Percentiles rank a stretch among this genome's conserved stretches.
Evolutionary conservation across 2,113 vertebrate genomes (phyloP).

Genomic region (Cyanoramphus novaezelandiae): DNA sequence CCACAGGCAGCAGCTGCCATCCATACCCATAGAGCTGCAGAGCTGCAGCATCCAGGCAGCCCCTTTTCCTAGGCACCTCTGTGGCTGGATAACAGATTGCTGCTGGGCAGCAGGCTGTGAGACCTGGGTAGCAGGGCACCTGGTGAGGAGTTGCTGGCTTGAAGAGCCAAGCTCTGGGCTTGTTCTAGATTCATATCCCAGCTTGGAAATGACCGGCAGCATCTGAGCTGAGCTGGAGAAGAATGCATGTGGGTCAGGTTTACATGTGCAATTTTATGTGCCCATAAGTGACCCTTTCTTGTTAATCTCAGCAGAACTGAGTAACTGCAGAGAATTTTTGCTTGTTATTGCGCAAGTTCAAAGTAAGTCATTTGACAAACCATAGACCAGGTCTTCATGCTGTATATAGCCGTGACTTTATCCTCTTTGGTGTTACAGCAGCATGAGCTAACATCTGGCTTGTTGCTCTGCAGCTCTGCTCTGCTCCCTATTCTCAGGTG

Average conservation of each 20-base stretch:
- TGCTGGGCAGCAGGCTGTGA: background rate
- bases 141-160: background rate
- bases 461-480: background rate
- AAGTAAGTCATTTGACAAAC: accelerated
- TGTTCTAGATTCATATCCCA: no score
- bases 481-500: background rate
- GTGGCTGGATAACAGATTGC: accelerated
- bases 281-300: background rate
- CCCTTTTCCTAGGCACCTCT: background rate
- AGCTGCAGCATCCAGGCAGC: background rate
- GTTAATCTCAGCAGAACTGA: background rate
- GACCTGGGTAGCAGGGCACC: background rate
- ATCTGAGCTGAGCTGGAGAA: background rate
- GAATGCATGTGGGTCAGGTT: background rate
- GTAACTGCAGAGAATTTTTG: background rate
- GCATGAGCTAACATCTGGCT: background rate
- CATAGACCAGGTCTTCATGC: background rate
- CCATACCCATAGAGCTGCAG: accelerated
- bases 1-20: background rate
- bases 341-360: background rate
- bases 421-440: background rate
- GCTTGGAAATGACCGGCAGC: background rate
- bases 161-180: background rate
- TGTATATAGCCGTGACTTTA: accelerated
- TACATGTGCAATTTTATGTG: accelerated